phyloP scores from a whole-genome alignment of 2,888 invertebrate species.

The Brachylomia viminalis region DNA sequence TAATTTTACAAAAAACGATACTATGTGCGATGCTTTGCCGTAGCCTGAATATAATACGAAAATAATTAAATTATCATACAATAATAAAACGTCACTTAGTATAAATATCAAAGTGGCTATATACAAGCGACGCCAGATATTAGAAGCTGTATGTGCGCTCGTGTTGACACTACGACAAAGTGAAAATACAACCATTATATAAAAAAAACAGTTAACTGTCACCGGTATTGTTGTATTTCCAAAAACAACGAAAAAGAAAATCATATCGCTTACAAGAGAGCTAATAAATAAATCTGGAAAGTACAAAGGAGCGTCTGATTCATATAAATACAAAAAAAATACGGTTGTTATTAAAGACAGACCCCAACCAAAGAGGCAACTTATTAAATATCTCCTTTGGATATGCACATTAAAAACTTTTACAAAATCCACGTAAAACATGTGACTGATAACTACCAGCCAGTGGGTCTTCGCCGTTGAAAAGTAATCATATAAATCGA shows the following conservation, averaged over 20 bases:
- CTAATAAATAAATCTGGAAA: too few species aligned
- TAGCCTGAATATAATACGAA: too few species aligned
- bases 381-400: constrained; percentile 8
- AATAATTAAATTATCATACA: not conserved
- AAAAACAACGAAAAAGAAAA: too few species aligned
- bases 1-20: not conserved
- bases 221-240: not conserved
- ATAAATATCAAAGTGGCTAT: constrained; percentile 27
- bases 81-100: constrained; percentile 16
- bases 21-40: too few species aligned
- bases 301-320: too few species aligned
- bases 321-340: not conserved
- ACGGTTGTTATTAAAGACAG: not conserved
- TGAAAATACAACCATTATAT: not conserved
- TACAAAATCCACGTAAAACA: constrained; percentile 1
- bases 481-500: not conserved
- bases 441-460: constrained; percentile 2
- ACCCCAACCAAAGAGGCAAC: constrained; percentile 11
- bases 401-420: not conserved
- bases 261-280: too few species aligned
- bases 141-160: not conserved
- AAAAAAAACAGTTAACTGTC: not conserved
- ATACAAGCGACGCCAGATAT: constrained; percentile 22
- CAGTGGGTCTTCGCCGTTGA: not conserved
- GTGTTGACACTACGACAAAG: not conserved